phyloP scores from a whole-genome alignment of 2,888 invertebrate genomes.

The Lordiphosa fenestrarum region DNA sequence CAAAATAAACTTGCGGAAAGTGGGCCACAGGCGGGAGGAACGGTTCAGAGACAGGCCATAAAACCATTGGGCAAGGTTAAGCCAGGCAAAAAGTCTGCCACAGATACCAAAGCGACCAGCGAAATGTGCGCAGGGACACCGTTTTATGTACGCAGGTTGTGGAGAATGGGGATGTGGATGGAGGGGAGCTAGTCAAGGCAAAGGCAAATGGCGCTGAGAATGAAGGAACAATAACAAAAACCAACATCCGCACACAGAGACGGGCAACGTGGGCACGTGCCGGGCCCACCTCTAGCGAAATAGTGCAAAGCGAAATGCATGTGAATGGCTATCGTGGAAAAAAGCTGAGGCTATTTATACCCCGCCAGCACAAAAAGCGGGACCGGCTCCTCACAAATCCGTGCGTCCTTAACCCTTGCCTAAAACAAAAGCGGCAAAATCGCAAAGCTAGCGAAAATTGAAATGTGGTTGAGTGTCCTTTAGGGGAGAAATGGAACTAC shows the following conservation, averaged over 20 bases:
- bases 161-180: slow-evolving; percentile 31
- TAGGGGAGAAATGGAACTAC: slow-evolving; percentile 12
- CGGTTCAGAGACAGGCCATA: slow-evolving; percentile 23
- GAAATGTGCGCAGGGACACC: slow-evolving; percentile 63
- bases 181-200: slow-evolving; percentile 33
- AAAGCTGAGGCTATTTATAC: slow-evolving; percentile 37
- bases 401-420: slow-evolving; percentile 29
- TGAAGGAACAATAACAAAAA: slow-evolving; percentile 67
- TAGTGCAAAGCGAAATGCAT: slow-evolving; percentile 25
- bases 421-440: slow-evolving; percentile 2
- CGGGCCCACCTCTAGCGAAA: slow-evolving; percentile 13
- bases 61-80: slow-evolving; percentile 39
- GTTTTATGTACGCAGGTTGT: slow-evolving; percentile 46
- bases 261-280: slow-evolving; percentile 16
- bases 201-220: slow-evolving; percentile 46
- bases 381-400: slow-evolving; percentile 27
- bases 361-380: slow-evolving; percentile 4
- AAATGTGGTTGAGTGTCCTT: slow-evolving; percentile 4
- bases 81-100: slow-evolving; percentile 26
- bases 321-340: slow-evolving; percentile 24
- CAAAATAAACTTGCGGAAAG: slow-evolving; percentile 63
- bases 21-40: slow-evolving; percentile 27
- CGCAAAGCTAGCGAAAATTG: slow-evolving; percentile 25
- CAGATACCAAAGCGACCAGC: slow-evolving; percentile 53
- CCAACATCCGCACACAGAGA: slow-evolving; percentile 52